phyloP scores from a whole-genome alignment of 2,797 vertebrate genomes.

The Miichthys miiuy region DNA sequence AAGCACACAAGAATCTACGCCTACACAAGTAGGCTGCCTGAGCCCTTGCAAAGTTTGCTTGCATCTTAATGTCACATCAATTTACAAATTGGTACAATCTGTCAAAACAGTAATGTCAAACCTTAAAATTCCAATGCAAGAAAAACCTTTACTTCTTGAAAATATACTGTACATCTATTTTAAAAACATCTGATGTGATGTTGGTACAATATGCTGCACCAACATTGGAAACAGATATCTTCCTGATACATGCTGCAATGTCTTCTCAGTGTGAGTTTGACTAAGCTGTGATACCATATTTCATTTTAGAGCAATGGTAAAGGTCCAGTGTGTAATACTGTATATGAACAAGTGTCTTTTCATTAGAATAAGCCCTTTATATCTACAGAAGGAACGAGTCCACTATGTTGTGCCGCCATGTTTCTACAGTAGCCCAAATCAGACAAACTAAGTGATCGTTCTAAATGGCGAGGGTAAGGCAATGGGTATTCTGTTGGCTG shows the following conservation, averaged over 20 bases:
- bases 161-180: no score
- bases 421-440: no score
- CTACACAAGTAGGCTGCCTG: conserved; percentile 9
- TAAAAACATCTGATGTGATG: neutral
- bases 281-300: neutral
- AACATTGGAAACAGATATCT: neutral
- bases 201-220: neutral
- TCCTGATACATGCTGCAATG: neutral
- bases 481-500: no score
- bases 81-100: conserved; percentile 7
- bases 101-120: neutral
- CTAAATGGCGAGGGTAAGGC: no score
- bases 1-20: neutral
- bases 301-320: neutral
- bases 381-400: no score
- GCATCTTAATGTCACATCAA: neutral
- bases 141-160: neutral
- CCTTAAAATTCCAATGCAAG: neutral
- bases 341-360: no score
- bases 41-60: neutral
- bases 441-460: no score
- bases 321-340: no score
- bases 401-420: no score
- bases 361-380: no score
- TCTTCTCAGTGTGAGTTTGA: neutral